Conservation (phyloP, 1,140 invertebrate genomes). For the Penaeus japonicus region DNA sequence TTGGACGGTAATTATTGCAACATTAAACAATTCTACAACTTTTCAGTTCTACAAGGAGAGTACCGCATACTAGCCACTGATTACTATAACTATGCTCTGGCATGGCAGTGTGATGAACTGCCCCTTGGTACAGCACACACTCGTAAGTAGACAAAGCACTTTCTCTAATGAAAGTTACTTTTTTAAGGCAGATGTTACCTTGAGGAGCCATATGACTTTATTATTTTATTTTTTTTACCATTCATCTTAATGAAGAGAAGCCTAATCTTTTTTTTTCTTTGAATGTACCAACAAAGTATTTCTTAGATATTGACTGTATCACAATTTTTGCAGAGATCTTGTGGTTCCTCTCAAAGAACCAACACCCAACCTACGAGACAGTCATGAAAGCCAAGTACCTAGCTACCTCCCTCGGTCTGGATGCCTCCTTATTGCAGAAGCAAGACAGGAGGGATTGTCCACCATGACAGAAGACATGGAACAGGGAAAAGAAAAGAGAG, state of each 20-base stretch:
- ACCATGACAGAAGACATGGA: too few species aligned
- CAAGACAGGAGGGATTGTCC: neutral
- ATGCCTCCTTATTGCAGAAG: neutral
- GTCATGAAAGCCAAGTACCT: neutral
- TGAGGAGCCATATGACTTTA: neutral
- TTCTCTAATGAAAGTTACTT: neutral
- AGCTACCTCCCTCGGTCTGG: neutral
- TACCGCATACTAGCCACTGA: conserved; percentile 56
- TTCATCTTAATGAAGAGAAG: neutral
- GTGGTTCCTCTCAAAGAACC: conserved; percentile 39
- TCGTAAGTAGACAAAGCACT: conserved; percentile 24
- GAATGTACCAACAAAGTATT: neutral
- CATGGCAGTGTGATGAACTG: conserved; percentile 57
- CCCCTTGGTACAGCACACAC: conserved; percentile 43
- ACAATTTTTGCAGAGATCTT: conserved; percentile 19
- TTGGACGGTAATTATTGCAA: neutral
- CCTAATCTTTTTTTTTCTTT: neutral
- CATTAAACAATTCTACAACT: neutral
- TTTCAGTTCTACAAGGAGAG: conserved; percentile 53
- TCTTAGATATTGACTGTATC: neutral
- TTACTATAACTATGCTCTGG: conserved; percentile 53
- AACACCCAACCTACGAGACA: conserved; percentile 8
- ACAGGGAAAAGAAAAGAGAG: too few species aligned
- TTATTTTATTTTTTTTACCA: neutral
- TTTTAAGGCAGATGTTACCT: neutral